Conservation (phyloP, 1,140 invertebrate species). For the Sweltsa coloradensis region DNA sequence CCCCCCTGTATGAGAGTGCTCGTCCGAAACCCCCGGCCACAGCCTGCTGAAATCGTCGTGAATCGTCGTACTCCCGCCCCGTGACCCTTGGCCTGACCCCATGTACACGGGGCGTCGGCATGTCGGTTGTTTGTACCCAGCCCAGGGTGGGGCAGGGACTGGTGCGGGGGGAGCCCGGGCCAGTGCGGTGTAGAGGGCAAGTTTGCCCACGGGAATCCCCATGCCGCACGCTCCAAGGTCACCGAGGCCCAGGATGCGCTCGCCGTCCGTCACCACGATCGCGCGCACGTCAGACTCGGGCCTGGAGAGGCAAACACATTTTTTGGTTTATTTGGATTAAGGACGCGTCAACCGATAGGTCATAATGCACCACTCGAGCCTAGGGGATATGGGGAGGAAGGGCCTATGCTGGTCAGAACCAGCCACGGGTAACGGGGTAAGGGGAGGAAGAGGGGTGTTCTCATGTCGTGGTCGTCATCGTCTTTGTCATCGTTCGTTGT, state of each 20-base stretch:
- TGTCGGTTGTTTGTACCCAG: conserved; percentile 83
- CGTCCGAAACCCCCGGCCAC: conserved; percentile 71
- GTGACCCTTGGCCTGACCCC: conserved; percentile 73
- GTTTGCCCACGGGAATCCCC: conserved; percentile 5
- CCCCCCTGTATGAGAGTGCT: no score
- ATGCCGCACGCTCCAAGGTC: conserved; percentile 4
- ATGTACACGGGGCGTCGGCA: conserved; percentile 86
- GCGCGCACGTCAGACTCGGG: not conserved
- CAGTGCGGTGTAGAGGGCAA: conserved; percentile 4
- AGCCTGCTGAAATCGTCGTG: conserved; percentile 92
- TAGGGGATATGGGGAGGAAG: no score
- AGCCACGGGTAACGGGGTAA: no score
- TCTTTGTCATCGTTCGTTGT: no score
- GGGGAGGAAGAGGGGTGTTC: no score
- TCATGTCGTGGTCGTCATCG: no score
- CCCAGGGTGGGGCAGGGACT: conserved; percentile 78
- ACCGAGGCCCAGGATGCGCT: conserved; percentile 4
- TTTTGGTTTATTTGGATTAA: no score
- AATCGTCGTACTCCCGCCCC: conserved; percentile 76
- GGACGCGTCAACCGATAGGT: no score
- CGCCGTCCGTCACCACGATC: conserved; percentile 4
- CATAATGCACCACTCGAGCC: no score
- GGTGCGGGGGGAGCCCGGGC: conserved; percentile 81
- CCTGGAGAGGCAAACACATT: no score
- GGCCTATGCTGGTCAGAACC: no score